Base-by-base conservation (phyloP, 2,797 vertebrate genomes). In the Sciaenops ocellatus region DNA sequence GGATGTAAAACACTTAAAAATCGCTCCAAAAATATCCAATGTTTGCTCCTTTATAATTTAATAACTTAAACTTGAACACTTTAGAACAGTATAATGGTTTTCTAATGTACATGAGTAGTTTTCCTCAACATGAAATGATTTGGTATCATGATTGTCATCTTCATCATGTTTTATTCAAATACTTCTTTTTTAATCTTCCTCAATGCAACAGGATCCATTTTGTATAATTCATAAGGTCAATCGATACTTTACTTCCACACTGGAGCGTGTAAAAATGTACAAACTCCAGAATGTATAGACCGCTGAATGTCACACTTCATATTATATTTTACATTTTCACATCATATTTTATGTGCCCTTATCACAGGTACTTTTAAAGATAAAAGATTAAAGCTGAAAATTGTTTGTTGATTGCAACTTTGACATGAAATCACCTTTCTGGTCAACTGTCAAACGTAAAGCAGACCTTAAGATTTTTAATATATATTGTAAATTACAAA, bases 151-250 rank as follows among this genome's bases (percentile, higher is more conserved):
- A 80, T 59, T 72, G 76, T 75, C 52, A 85, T 64, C 18, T 34
- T 70, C 41, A 41, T 80, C 87, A 89, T 88, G 83, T 87, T 88
- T 90, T 82, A 90, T 90, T 91, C 78, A 89, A 74, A 87, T 73
- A 55, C 63, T 81, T 9, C 66, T 70, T 82, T 92, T 87, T 88
- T 87, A 84, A 89, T 91, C 76, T 87, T 80, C 73, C 70, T 82
- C 78, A 85, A 69, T 79, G 82, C 73, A 88, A 87, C 75, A 84
- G 41, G 56, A 88, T 87, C 69, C 46, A 86, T 88, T 85, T 82
- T 80, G 77, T 88, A 82, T 87, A 83, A 87, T 88, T 87, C 66
- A 87, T 84, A 73, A 85, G 78, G 74, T 88, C 83, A 89, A 89
- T 91, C 89, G 86, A 91, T 91, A 87, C 67, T 89, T 87, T 76